Evolutionary conservation across 1,140 invertebrate species (phyloP).

Genomic region (Drosophila busckii): DNA sequence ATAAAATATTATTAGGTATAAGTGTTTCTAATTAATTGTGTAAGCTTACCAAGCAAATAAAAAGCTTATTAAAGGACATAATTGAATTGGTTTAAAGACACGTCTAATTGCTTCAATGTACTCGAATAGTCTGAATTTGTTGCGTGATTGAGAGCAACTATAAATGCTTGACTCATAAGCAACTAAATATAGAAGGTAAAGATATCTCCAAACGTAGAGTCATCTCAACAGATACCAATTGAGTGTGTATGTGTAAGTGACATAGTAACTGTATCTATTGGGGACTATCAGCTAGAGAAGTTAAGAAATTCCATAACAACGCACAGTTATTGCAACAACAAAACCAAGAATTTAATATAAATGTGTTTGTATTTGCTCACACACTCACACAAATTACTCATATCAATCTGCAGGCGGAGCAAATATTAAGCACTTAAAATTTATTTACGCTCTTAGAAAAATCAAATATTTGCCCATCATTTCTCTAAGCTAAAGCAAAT

Average conservation of each 20-base stretch:
- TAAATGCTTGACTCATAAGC: constrained; percentile 32
- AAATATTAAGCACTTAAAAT: constrained; percentile 18
- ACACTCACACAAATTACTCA: constrained; percentile 13
- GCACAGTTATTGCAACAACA: constrained; percentile 26
- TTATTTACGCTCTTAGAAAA: constrained; percentile 11
- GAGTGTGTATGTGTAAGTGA: not conserved
- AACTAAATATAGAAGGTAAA: constrained; percentile 42
- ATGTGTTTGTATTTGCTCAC: constrained; percentile 37
- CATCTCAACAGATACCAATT: constrained; percentile 15
- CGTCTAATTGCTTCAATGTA: constrained; percentile 38
- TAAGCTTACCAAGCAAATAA: constrained; percentile 34
- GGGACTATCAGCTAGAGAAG: constrained; percentile 60
- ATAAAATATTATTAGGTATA: too few species aligned
- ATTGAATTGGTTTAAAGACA: constrained; percentile 1
- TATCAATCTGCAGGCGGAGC: not conserved
- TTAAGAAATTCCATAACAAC: constrained; percentile 27
- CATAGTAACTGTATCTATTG: constrained; percentile 21
- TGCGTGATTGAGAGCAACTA: constrained; percentile 27
- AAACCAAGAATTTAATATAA: constrained; percentile 37
- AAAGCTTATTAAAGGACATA: constrained; percentile 40
- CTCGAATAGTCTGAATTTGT: constrained; percentile 45
- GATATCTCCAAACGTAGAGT: constrained; percentile 38
- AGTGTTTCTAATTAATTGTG: not conserved
- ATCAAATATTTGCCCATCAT: constrained; percentile 19
- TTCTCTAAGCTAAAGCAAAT: not conserved